Evolutionary conservation across 2,888 invertebrate species (phyloP), one percentile per base, ranked within the genome.

Genomic region (Amblyjoppa fuscipennis): DNA sequence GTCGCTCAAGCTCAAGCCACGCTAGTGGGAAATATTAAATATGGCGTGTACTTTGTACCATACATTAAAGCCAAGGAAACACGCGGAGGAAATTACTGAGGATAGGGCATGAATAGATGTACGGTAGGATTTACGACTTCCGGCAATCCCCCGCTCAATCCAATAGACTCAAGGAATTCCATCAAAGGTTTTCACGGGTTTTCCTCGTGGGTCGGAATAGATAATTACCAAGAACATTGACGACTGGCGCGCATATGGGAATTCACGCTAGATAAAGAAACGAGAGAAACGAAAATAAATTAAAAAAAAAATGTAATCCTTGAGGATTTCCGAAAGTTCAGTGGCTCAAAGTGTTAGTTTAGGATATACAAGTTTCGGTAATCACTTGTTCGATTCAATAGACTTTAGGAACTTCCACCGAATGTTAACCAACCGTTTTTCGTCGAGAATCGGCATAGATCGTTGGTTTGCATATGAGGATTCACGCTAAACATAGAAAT

Each of bases 21-120:
- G 73, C 70, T 75, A 84, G 80, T 84, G 86, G 87, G 89, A 91
- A 91, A 88, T 88, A 90, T 91, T 91, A 91, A 91, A 92, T 92
- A 92, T 90, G 91, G 90, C 88, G 87, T 90, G 89, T 89, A 90
- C 88, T 89, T 87, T 56, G 83, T 81, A 74, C 16, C 25, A 59
- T 70, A 76, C 51, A 68, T 81, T 75, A 49, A 59, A 11, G 51
- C 45, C 49, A 61, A 70, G 53, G 34, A 85, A 78, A 11, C 16
- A 64, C 34, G 5, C 16, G n/a, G 34, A 34, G 25, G 53, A 61
- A 59, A 61, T 51, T n/a, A 51, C 68, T 59, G 28, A 74, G n/a
- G 16, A 20, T 73, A 11, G 11, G 31, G 3, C n/a, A 61, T 13
- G 20, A 51, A 68, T 76, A 76, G 38, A n/a, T 34, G 16, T 38